Percentiles rank a stretch among this genome's conserved stretches.
phyloP scores from a whole-genome alignment of 2,888 invertebrate species.

The Calephelis perditalis region DNA sequence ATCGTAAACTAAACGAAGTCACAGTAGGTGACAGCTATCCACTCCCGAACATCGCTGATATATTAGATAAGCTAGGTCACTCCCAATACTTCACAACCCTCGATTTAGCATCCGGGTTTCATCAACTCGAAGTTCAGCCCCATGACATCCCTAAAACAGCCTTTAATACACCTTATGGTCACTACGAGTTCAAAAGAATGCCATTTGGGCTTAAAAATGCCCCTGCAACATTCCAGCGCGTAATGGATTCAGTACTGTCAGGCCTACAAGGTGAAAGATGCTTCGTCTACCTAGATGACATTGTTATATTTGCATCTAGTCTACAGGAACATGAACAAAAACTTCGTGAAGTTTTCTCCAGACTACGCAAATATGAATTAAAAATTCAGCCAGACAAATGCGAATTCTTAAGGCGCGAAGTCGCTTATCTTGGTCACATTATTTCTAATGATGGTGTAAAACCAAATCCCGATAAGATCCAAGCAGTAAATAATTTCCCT shows the following conservation, averaged over 20 bases:
- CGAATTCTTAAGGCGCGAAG: slow-evolving; percentile 39
- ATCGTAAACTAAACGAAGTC: too few species aligned
- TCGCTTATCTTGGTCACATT: slow-evolving; percentile 45
- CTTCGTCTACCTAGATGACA: slow-evolving; percentile 39
- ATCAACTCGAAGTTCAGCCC: slow-evolving; percentile 26
- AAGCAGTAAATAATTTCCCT: slow-evolving; percentile 35
- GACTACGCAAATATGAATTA: slow-evolving; percentile 30
- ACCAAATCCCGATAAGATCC: slow-evolving; percentile 41
- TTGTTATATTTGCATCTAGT: slow-evolving; percentile 34
- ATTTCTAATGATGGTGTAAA: slow-evolving; percentile 42
- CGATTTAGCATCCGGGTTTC: slow-evolving; percentile 30
- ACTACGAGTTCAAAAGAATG: slow-evolving; percentile 36
- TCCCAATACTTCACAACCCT: slow-evolving; percentile 30
- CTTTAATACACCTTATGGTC: slow-evolving; percentile 33
- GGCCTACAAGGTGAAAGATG: slow-evolving; percentile 31
- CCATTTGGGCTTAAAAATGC: slow-evolving; percentile 37
- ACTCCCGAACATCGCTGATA: slow-evolving; percentile 27
- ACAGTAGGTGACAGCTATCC: slow-evolving; percentile 25
- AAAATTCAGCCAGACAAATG: slow-evolving; percentile 43
- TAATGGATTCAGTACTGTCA: slow-evolving; percentile 32
- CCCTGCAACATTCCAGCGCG: slow-evolving; percentile 37
- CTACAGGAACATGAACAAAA: slow-evolving; percentile 40
- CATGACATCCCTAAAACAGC: slow-evolving; percentile 36
- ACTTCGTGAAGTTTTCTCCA: slow-evolving; percentile 34
- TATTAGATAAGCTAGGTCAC: slow-evolving; percentile 29